These are phyloP conservation scores for Neofelis nebulosa DNA, from an alignment of 2,113 vertebrate species.

Conservation along the genomic window DNA sequence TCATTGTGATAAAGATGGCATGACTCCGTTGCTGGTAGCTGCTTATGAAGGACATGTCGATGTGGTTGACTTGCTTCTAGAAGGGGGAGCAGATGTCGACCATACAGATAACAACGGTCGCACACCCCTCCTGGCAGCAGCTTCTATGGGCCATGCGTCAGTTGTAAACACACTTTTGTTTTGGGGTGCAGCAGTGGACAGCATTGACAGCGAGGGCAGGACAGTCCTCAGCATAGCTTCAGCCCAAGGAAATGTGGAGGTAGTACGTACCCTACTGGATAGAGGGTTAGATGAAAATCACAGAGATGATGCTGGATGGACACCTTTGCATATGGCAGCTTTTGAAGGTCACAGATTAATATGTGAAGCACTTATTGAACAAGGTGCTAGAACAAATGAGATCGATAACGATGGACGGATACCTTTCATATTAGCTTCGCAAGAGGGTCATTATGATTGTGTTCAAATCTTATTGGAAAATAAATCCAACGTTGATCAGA, in stretches of 20 bases:
- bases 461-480: conserved; percentile 96
- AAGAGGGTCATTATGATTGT: conserved; percentile 98
- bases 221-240: conserved; percentile 98
- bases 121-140: conserved; percentile 96
- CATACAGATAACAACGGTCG: conserved; percentile 98
- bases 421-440: conserved; percentile 93
- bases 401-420: conserved; percentile 98
- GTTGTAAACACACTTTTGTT: conserved; percentile 97
- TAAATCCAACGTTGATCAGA: conserved; percentile 94
- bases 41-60: conserved; percentile 98
- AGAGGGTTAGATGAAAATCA: conserved; percentile 98
- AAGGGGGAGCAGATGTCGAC: conserved; percentile 97
- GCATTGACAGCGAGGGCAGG: conserved; percentile 97
- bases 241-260: conserved; percentile 97
- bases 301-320: conserved; percentile 98
- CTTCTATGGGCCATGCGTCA: conserved; percentile 97
- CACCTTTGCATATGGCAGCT: conserved; percentile 97
- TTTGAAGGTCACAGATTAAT: conserved; percentile 98
- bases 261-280: conserved; percentile 98
- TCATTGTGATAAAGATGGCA: conserved; percentile 98
- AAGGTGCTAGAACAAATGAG: conserved; percentile 96
- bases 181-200: conserved; percentile 98
- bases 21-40: conserved; percentile 97
- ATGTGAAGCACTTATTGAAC: conserved; percentile 97
- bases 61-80: conserved; percentile 96